Conservation (phyloP, 1,140 invertebrate species). For the Eriocheir sinensis region DNA sequence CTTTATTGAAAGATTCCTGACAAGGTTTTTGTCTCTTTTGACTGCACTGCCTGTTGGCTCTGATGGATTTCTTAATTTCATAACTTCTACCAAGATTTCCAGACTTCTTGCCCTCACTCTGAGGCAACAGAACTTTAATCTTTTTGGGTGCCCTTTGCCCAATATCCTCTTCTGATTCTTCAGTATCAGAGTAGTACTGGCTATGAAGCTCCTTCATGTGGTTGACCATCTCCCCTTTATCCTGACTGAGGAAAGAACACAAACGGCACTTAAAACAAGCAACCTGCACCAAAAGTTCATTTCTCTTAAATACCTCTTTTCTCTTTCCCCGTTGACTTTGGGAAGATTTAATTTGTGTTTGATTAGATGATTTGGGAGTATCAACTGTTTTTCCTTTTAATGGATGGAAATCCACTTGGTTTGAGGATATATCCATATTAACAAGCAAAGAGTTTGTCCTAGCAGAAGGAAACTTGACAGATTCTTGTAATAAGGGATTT, state of each 20-base stretch:
- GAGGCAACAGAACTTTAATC: conserved; percentile 48
- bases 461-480: not conserved
- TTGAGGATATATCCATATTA: not conserved
- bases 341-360: conserved; percentile 37
- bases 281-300: conserved; percentile 72
- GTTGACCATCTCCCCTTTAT: conserved; percentile 65
- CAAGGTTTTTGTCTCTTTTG: conserved; percentile 20
- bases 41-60: conserved; percentile 32
- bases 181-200: conserved; percentile 62
- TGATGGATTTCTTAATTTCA: conserved; percentile 35
- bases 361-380: conserved; percentile 30
- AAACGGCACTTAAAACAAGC: conserved; percentile 77
- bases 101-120: conserved; percentile 31
- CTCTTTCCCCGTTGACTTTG: conserved; percentile 61
- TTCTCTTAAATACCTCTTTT: conserved; percentile 69
- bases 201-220: conserved; percentile 73
- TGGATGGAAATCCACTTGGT: not conserved
- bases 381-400: not conserved
- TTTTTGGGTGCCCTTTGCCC: conserved; percentile 47
- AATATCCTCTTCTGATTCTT: conserved; percentile 67
- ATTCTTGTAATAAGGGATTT: not conserved
- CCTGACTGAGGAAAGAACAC: conserved; percentile 74
- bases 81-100: conserved; percentile 35
- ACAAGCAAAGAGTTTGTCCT: not conserved
- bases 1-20: conserved; percentile 31